Evolutionary conservation across 2,888 invertebrate species (phyloP).

Genomic region (Phyllotreta cruciferae): DNA sequence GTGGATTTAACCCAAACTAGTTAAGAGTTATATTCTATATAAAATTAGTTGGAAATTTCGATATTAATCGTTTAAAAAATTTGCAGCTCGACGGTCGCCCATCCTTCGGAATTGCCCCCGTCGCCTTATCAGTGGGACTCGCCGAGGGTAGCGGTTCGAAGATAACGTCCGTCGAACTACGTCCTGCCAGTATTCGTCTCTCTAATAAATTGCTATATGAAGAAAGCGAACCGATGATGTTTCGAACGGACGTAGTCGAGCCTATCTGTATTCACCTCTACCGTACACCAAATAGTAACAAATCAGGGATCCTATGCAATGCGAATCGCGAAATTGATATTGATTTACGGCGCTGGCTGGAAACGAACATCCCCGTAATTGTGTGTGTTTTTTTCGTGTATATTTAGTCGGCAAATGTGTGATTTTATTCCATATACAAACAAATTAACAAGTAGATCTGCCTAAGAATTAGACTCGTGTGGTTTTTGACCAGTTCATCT

Average conservation of each 20-base stretch:
- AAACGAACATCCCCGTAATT: slow-evolving; percentile 44
- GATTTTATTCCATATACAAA: slow-evolving; percentile 46
- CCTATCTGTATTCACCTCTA: slow-evolving; percentile 20
- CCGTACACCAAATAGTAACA: slow-evolving; percentile 58
- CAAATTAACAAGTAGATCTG: slow-evolving; percentile 47
- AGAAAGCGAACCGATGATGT: slow-evolving; percentile 1
- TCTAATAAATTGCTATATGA: slow-evolving; percentile 37
- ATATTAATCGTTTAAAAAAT: slow-evolving; percentile 38
- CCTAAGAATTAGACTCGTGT: slow-evolving; percentile 38
- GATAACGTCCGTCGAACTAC: slow-evolving; percentile 51
- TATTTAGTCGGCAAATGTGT: slow-evolving; percentile 57
- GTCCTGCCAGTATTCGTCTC: slow-evolving; percentile 41
- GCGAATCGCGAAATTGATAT: slow-evolving; percentile 42
- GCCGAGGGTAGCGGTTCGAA: slow-evolving; percentile 62
- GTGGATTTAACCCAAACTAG: no score
- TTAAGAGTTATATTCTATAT: no score
- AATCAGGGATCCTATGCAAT: slow-evolving; percentile 60
- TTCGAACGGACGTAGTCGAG: slow-evolving; percentile 14
- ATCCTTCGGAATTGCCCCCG: slow-evolving; percentile 96
- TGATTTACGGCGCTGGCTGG: slow-evolving; percentile 50
- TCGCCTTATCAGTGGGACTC: slow-evolving; percentile 98
- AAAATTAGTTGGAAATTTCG: no score
- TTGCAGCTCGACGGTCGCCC: slow-evolving; percentile 95
- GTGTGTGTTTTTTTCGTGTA: slow-evolving; percentile 54
- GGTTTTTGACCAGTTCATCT: slow-evolving; percentile 31